phyloP scores from a whole-genome alignment of 2,888 invertebrate species.

The Invenusta paracnida region DNA sequence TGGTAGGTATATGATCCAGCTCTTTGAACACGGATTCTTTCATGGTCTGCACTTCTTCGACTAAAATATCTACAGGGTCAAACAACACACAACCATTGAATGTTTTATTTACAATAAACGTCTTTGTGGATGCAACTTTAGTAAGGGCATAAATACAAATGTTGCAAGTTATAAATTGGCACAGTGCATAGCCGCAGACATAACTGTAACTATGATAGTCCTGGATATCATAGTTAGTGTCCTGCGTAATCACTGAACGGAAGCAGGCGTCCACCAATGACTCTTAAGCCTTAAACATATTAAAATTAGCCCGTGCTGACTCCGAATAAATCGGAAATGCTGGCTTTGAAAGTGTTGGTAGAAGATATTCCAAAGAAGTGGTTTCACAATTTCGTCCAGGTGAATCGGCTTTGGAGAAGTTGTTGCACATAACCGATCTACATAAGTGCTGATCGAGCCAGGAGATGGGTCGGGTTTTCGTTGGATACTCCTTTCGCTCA shows the following conservation, averaged over 20 bases:
- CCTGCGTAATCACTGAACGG: neutral
- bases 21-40: conserved; percentile 1
- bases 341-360: neutral
- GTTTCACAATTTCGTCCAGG: neutral
- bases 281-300: neutral
- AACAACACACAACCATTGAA: neutral
- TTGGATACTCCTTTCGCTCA: neutral
- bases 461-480: neutral
- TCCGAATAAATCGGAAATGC: neutral
- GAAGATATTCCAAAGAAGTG: conserved; percentile 18
- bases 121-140: neutral
- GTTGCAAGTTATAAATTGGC: neutral
- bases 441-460: neutral
- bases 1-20: neutral
- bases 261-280: conserved; percentile 11
- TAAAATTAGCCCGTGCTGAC: neutral
- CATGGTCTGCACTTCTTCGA: conserved; percentile 26
- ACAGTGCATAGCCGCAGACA: neutral
- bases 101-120: neutral
- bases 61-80: conserved; percentile 8
- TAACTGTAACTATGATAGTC: neutral
- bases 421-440: neutral
- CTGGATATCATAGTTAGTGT: neutral
- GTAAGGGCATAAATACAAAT: neutral
- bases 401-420: neutral